Percentiles rank a stretch among this genome's conserved stretches.
These are phyloP conservation scores for Pteropus rufus DNA, from an alignment of 2,797 vertebrate species.

Conservation along the genomic window DNA sequence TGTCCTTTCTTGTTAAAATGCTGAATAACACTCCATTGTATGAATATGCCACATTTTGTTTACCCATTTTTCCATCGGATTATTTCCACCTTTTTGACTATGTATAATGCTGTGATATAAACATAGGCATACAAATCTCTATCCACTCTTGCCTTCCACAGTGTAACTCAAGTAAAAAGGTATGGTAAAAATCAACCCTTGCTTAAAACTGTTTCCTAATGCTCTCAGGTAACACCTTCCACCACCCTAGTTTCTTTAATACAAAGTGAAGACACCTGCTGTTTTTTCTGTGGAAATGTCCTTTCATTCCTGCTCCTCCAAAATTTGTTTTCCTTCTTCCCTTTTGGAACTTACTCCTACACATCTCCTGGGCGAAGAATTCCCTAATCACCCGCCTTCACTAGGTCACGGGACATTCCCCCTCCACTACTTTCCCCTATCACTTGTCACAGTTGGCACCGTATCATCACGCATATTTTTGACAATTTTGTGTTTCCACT, in stretches of 20 bases:
- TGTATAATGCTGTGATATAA: not conserved
- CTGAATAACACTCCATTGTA: not conserved
- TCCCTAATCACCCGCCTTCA: not conserved
- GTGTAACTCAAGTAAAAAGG: not conserved
- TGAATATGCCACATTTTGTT: not conserved
- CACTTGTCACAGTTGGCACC: constrained; percentile 28
- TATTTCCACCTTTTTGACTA: not conserved
- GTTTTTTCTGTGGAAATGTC: not conserved
- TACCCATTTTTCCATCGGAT: not conserved
- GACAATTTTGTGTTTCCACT: not conserved
- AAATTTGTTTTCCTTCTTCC: not conserved
- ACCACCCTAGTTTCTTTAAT: not conserved
- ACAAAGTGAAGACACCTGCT: not conserved
- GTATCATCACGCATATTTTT: not conserved
- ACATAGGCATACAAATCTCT: not conserved
- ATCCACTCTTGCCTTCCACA: not conserved
- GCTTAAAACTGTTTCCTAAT: not conserved
- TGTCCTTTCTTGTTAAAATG: not conserved
- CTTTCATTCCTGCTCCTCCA: not conserved
- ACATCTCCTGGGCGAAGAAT: not conserved
- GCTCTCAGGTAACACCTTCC: not conserved
- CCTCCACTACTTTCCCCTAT: constrained; percentile 20
- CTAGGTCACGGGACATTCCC: constrained; percentile 6
- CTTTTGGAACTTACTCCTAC: not conserved
- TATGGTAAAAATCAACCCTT: not conserved